A percentile compares a stretch with the other conserved stretches of the same genome.
Evolutionary conservation across 2,113 vertebrate genomes (phyloP).

Genomic region (Motacilla alba): DNA sequence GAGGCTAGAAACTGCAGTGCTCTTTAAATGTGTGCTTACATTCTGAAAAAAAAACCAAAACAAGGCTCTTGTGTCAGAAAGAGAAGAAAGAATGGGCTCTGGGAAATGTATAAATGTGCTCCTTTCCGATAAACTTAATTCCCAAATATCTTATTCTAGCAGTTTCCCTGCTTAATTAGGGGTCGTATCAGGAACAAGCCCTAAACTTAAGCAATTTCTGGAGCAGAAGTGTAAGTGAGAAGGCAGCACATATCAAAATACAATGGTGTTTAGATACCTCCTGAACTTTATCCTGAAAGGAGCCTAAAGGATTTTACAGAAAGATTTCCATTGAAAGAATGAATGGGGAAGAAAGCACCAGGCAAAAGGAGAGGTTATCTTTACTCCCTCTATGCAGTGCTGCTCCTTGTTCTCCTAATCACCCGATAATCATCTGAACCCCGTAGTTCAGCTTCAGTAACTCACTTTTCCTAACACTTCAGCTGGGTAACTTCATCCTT

Average conservation of each 20-base stretch:
- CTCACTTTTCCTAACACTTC: conserved; percentile 35
- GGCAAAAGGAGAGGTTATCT: conserved; percentile 2
- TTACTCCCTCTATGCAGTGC: background rate
- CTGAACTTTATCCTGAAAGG: background rate
- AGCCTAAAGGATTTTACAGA: background rate
- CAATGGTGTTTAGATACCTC: background rate
- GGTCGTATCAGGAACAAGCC: background rate
- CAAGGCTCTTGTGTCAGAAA: background rate
- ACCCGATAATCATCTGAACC: conserved; percentile 58
- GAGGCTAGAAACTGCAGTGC: background rate
- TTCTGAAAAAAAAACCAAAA: background rate
- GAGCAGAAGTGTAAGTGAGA: background rate
- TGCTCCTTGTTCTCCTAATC: conserved; percentile 22
- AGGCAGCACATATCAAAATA: background rate
- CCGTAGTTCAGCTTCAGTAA: conserved; percentile 15
- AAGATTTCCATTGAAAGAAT: background rate
- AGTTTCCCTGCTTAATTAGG: background rate
- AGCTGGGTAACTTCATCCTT: conserved; percentile 48
- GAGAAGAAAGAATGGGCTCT: background rate
- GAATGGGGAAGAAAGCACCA: background rate
- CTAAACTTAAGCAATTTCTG: background rate
- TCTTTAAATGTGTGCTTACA: background rate
- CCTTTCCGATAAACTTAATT: background rate
- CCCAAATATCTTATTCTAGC: background rate
- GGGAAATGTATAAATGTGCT: background rate